Evolutionary conservation across 2,113 vertebrate species (phyloP), one percentile per base, ranked within the genome.

Genomic region (Trichechus manatus): DNA sequence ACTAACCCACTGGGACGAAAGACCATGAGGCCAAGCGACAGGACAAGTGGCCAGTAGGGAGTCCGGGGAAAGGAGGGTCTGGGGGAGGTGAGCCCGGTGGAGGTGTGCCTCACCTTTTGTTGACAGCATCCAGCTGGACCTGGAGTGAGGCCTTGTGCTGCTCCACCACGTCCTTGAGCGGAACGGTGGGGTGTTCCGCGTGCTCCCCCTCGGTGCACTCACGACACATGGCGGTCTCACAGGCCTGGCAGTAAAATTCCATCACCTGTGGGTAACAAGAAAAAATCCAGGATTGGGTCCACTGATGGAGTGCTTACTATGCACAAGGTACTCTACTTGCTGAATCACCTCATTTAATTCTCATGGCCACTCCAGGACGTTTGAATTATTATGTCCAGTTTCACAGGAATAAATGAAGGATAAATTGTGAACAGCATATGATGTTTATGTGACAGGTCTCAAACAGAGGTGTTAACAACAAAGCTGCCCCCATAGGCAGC

Each of bases 231-330:
- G 99, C 99, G 5, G 99, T 99, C 99, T 99, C 99, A 44, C 99
- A 99, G 8, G 99, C 99, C 59, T 99, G 99, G 98, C 99, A 99
- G 98, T 99, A 99, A 98, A 99, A 99, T 96, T 99, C 99, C 99
- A 99, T 99, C 95, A 99, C 99, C 99, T 99, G 95, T 0, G 8
- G 87, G 89, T 3, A 36, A 97, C 42, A 23, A 86, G 93, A 96
- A 66, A 27, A 63, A 20, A 36, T 61, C 66, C 96, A 11, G 20
- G 50, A 68, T 86, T 1, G 1, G 9, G 11, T 50, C 14, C 50
- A 33, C 0, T 0, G 59, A 31, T 0, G 0, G 39, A 29, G 63
- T 2, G 15, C n/a, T 44, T 31, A 2, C 33, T 42, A 14, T 19
- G 6, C 20, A 11, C 89, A 39, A 39, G 80, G 59, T 44, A 39